These are phyloP conservation scores for Aythya fuligula DNA, from an alignment of 2,797 vertebrate species.

Conservation along the genomic window DNA sequence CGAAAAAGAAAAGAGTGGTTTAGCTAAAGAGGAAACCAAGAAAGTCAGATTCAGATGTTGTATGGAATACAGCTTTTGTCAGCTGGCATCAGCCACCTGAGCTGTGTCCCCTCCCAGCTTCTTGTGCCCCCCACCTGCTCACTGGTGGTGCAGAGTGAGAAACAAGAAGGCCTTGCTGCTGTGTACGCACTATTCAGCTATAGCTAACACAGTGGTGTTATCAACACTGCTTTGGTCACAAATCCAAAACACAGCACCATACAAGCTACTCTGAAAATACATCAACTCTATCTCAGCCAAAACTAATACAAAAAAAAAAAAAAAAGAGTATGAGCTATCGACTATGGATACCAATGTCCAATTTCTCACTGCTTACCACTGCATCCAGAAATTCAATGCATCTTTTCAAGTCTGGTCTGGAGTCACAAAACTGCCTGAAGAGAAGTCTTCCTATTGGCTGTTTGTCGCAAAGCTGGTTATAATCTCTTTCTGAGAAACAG, in stretches of 20 bases:
- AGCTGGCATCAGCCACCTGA: background rate
- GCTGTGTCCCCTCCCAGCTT: background rate
- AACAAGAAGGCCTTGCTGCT: background rate
- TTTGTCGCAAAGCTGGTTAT: constrained; percentile 90
- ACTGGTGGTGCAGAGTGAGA: background rate
- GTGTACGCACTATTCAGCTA: background rate
- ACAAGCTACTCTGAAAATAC: background rate
- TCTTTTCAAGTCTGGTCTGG: constrained; percentile 84
- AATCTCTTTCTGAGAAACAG: constrained; percentile 86
- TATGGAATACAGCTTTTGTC: background rate
- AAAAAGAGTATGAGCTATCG: background rate
- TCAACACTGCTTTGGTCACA: background rate
- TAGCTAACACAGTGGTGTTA: background rate
- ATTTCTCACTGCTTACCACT: constrained; percentile 80
- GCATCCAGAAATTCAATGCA: constrained; percentile 91
- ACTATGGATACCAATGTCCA: background rate
- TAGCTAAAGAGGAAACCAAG: too few relatives aligned
- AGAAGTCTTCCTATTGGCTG: constrained; percentile 93
- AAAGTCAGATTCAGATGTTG: too few relatives aligned
- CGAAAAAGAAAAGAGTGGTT: too few relatives aligned
- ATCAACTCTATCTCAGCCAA: background rate
- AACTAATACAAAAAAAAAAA: background rate
- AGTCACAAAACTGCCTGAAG: constrained; percentile 93
- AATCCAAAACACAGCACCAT: background rate
- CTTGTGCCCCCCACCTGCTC: background rate